Conservation (phyloP, 2,113 vertebrate genomes). For the Alethe castanea region DNA sequence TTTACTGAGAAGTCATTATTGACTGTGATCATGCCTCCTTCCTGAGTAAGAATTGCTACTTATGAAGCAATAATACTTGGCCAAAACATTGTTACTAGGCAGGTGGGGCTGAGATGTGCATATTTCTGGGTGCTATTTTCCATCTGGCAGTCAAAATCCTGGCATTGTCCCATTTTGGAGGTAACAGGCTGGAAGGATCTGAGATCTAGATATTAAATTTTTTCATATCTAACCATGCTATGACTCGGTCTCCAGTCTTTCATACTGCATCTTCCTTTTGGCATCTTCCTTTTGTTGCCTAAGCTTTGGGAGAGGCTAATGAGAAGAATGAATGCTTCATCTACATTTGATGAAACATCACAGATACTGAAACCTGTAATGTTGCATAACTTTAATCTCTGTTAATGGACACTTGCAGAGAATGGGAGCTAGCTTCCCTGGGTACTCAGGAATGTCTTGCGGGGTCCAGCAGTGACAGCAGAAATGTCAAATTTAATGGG, state of each 20-base stretch:
- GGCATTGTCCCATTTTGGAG: background rate
- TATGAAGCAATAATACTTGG: background rate
- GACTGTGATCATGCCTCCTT: background rate
- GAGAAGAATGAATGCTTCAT: background rate
- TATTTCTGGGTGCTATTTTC: background rate
- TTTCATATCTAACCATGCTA: background rate
- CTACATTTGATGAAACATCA: background rate
- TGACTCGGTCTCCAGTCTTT: background rate
- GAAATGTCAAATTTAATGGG: background rate
- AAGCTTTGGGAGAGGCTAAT: background rate
- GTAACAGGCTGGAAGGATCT: background rate
- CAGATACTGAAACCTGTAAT: background rate
- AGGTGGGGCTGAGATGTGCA: background rate
- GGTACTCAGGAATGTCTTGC: background rate
- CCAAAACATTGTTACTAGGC: background rate
- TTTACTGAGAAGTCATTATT: background rate
- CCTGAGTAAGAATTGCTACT: background rate
- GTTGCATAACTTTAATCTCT: background rate
- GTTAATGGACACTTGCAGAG: accelerated
- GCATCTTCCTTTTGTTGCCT: background rate
- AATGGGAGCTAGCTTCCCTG: background rate
- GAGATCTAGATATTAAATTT: background rate
- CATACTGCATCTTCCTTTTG: background rate
- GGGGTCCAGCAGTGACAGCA: background rate
- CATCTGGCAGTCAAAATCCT: background rate